phyloP scores from a whole-genome alignment of 2,113 vertebrate genomes.

The Erythrolamprus reginae region DNA sequence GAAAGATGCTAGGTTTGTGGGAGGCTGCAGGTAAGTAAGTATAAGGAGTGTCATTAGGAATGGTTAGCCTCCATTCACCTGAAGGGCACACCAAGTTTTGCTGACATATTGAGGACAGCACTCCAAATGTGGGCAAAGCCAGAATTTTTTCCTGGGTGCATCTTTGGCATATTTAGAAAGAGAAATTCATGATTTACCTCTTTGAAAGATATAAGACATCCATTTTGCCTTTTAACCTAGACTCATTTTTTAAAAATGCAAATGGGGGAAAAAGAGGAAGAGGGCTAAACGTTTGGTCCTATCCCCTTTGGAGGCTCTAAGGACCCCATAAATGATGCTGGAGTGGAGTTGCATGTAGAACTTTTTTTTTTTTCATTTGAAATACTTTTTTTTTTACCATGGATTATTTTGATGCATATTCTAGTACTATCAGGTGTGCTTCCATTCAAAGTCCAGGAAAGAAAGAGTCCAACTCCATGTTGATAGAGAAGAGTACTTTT shows the following conservation, averaged over 20 bases:
- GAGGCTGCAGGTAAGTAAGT: background rate
- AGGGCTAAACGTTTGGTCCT: background rate
- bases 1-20: background rate
- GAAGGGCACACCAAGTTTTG: background rate
- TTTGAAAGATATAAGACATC: background rate
- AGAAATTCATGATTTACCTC: background rate
- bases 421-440: too few relatives aligned
- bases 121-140: background rate
- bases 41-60: background rate
- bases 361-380: background rate
- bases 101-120: background rate
- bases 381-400: background rate
- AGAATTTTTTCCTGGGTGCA: background rate
- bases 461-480: too few relatives aligned
- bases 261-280: background rate
- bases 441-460: too few relatives aligned
- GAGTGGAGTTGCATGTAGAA: background rate
- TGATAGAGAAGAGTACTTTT: too few relatives aligned
- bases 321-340: background rate
- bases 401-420: background rate
- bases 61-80: background rate
- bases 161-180: background rate
- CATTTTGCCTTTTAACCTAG: background rate
- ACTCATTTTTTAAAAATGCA: background rate
- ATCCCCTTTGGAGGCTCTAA: background rate